Evolutionary conservation across 2,113 vertebrate genomes (phyloP).

Genomic region (Callithrix jacchus): DNA sequence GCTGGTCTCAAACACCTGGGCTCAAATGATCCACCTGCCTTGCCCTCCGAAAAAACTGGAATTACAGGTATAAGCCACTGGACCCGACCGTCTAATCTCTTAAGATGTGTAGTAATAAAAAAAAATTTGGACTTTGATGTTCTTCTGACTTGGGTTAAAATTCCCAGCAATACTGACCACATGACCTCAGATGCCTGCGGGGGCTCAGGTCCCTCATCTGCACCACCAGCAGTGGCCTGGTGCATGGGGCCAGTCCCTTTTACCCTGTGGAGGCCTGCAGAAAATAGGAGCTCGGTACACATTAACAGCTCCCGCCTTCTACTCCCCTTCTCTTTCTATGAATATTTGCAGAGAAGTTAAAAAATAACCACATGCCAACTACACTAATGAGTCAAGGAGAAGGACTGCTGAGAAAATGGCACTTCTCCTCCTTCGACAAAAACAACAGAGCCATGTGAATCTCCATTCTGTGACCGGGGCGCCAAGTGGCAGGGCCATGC

Average conservation of each 20-base stretch:
- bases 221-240: fast-evolving
- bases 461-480: not conserved
- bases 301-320: not conserved
- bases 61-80: no score
- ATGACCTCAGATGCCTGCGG: fast-evolving
- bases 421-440: slow-evolving; percentile 17
- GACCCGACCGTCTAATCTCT: no score
- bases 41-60: no score
- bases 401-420: slow-evolving; percentile 26
- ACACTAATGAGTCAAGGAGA: slow-evolving; percentile 39
- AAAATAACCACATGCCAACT: slow-evolving; percentile 25
- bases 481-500: not conserved
- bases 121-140: not conserved
- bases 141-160: not conserved
- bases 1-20: no score
- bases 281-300: not conserved
- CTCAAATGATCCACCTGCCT: no score
- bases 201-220: not conserved
- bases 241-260: fast-evolving
- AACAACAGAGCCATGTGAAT: not conserved
- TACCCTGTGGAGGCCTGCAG: not conserved
- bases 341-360: slow-evolving; percentile 23
- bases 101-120: not conserved
- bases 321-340: not conserved
- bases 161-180: not conserved